phyloP scores from a whole-genome alignment of 2,888 invertebrate species.

The Erpobdella octoculata region DNA sequence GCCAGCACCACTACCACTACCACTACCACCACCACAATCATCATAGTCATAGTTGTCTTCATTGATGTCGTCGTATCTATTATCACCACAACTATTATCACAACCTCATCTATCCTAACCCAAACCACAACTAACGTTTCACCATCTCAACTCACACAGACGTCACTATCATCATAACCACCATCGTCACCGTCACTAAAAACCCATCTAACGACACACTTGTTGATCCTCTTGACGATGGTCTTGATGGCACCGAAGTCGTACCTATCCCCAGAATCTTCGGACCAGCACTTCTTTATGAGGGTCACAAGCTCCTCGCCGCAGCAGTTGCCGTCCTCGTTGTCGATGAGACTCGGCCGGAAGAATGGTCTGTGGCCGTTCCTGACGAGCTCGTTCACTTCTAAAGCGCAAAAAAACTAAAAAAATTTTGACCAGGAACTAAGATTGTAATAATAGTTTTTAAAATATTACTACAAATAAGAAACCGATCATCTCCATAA shows the following conservation, averaged over 20 bases:
- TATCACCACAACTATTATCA: too few relatives aligned
- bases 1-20: too few relatives aligned
- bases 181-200: background rate
- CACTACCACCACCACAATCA: too few relatives aligned
- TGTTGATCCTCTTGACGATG: conserved; percentile 82
- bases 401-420: conserved; percentile 54
- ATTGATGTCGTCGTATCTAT: too few relatives aligned
- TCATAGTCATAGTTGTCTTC: too few relatives aligned
- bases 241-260: conserved; percentile 82
- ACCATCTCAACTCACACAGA: background rate
- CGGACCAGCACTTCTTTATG: conserved; percentile 87
- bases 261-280: conserved; percentile 80
- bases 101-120: background rate
- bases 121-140: background rate
- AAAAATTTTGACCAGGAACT: background rate
- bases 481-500: conserved; percentile 8
- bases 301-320: conserved; percentile 65
- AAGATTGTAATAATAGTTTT: background rate
- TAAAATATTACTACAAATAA: conserved; percentile 1
- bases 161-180: background rate
- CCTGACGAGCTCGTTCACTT: conserved; percentile 70
- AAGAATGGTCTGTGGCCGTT: conserved; percentile 61
- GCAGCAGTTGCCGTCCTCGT: conserved; percentile 41
- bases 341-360: conserved; percentile 64
- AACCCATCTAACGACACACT: conserved; percentile 57